These are phyloP conservation scores for Yponomeuta evonymella DNA, from an alignment of 2,888 invertebrate genomes.

Conservation along the genomic window DNA sequence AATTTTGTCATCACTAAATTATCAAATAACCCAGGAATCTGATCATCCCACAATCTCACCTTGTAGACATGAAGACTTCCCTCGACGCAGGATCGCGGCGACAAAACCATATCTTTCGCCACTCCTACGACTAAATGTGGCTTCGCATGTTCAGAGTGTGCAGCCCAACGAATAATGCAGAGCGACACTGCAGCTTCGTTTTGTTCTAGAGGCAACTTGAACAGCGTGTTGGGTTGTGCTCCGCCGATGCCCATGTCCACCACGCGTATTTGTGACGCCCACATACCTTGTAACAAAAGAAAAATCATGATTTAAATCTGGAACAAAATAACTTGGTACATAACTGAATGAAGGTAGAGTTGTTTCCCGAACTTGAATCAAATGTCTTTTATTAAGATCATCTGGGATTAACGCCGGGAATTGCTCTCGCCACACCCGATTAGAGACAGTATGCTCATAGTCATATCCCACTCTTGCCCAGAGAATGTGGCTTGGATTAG, in stretches of 20 bases:
- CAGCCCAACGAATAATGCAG: conserved; percentile 86
- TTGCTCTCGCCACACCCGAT: conserved; percentile 68
- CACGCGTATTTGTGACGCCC: conserved; percentile 94
- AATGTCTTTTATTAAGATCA: conserved; percentile 55
- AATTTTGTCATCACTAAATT: conserved; percentile 24
- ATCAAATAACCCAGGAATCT: not conserved
- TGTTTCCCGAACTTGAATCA: conserved; percentile 71
- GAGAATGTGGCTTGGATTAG: conserved; percentile 58
- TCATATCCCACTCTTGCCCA: conserved; percentile 68
- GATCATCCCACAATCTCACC: conserved; percentile 39
- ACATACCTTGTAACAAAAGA: conserved; percentile 80
- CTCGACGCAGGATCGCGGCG: conserved; percentile 87
- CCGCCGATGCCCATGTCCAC: conserved; percentile 84
- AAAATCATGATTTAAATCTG: not conserved
- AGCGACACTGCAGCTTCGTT: conserved; percentile 97
- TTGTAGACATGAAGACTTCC: conserved; percentile 93
- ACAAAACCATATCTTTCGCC: conserved; percentile 91
- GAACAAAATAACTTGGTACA: not conserved
- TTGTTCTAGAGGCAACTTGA: conserved; percentile 89
- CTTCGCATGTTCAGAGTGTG: conserved; percentile 58
- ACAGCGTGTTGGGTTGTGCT: conserved; percentile 82
- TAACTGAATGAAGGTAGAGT: conserved; percentile 1
- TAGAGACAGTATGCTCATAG: conserved; percentile 58
- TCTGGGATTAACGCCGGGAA: conserved; percentile 72
- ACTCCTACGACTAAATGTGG: conserved; percentile 90